Percentiles rank a stretch among this genome's conserved stretches.
phyloP scores from a whole-genome alignment of 92 coral and sea anemone species.

The Meandrina meandrites region DNA sequence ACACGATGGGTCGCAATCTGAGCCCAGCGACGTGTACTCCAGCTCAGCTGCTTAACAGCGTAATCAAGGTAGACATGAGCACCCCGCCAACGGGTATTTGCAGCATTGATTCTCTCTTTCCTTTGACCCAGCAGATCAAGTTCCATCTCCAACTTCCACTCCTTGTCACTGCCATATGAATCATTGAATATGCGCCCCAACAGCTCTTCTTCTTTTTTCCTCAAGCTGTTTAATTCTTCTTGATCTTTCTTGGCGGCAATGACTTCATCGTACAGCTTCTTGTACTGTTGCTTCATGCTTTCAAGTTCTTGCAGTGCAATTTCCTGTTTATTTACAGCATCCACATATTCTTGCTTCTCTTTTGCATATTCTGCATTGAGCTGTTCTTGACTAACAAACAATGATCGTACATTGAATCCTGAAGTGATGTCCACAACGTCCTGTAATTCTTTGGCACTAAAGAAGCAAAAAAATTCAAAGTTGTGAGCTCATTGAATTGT shows the following conservation, averaged over 20 bases:
- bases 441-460: slow-evolving; percentile 84
- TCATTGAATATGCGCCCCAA: slow-evolving; percentile 88
- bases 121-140: slow-evolving; percentile 75
- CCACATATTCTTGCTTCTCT: slow-evolving; percentile 89
- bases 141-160: slow-evolving; percentile 89
- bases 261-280: slow-evolving; percentile 63
- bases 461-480: not conserved
- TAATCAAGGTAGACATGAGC: slow-evolving; percentile 69
- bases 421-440: slow-evolving; percentile 70
- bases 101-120: slow-evolving; percentile 73
- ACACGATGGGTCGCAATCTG: slow-evolving; percentile 79
- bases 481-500: not conserved
- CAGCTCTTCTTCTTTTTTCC: slow-evolving; percentile 60
- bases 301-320: slow-evolving; percentile 85
- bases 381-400: slow-evolving; percentile 76
- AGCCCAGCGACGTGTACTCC: slow-evolving; percentile 94
- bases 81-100: slow-evolving; percentile 76
- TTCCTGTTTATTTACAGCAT: slow-evolving; percentile 89
- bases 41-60: slow-evolving; percentile 75
- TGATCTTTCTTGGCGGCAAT: slow-evolving; percentile 48
- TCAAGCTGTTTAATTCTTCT: slow-evolving; percentile 53
- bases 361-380: slow-evolving; percentile 75
- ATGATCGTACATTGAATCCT: slow-evolving; percentile 77
- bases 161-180: slow-evolving; percentile 89
- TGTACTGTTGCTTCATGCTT: slow-evolving; percentile 70